A percentile compares a stretch with the other conserved stretches of the same genome.
Conservation (phyloP, 1,140 invertebrate species). For the Rhizoglyphus robini region DNA sequence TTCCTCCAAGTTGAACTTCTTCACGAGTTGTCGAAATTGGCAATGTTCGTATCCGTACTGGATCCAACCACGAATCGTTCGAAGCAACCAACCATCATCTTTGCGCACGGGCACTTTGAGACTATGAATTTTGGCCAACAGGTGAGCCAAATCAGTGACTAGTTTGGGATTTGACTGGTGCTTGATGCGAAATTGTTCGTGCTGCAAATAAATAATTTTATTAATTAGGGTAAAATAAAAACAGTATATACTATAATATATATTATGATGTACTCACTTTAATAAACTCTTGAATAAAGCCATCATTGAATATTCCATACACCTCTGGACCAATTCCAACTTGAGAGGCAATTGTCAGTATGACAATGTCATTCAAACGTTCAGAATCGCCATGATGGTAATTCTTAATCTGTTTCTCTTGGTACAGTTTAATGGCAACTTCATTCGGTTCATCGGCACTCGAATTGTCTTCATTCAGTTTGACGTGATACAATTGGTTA, state of each 20-base stretch:
- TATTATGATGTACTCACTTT: constrained; percentile 1
- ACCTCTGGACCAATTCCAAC: constrained; percentile 4
- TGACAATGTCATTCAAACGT: background rate
- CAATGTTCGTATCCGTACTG: background rate
- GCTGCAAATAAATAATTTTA: too few species aligned
- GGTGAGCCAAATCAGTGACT: background rate
- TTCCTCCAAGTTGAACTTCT: background rate
- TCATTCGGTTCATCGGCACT: background rate
- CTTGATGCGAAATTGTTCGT: constrained; percentile 4
- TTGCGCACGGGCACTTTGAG: background rate
- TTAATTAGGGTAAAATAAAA: too few species aligned
- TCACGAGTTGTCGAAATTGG: background rate
- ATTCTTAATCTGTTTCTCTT: background rate
- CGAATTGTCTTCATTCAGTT: background rate
- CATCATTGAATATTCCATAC: too few species aligned
- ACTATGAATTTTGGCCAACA: background rate
- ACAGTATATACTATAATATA: too few species aligned
- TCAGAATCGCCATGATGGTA: background rate
- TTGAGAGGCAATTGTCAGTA: constrained; percentile 1
- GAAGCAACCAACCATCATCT: background rate
- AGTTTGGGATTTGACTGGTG: constrained; percentile 1
- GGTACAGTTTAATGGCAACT: constrained; percentile 6
- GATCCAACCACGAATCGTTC: background rate
- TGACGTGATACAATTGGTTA: constrained; percentile 2
- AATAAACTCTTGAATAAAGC: background rate